These are phyloP conservation scores for Anoplius nigerrimus DNA, from an alignment of 2,888 invertebrate genomes.

Conservation along the genomic window DNA sequence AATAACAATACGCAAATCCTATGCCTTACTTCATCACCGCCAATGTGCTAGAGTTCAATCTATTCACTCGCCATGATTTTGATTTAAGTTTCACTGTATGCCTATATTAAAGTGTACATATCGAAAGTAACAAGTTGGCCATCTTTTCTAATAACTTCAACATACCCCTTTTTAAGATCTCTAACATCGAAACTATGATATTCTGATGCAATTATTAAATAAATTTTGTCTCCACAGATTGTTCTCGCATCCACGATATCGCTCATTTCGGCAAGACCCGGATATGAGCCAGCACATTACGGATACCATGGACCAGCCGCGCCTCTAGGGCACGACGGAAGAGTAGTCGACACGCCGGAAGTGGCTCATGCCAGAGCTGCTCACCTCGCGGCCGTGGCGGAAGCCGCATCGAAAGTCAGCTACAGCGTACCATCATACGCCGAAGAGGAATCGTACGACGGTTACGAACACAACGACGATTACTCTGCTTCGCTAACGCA, in stretches of 20 bases:
- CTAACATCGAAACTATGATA: too few relatives aligned
- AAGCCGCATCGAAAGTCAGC: slow-evolving; percentile 22
- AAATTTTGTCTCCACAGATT: slow-evolving; percentile 5
- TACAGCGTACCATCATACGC: slow-evolving; percentile 7
- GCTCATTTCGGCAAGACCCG: slow-evolving; percentile 11
- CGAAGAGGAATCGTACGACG: slow-evolving; percentile 15
- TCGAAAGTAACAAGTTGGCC: too few relatives aligned
- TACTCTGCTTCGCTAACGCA: too few relatives aligned
- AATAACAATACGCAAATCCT: too few relatives aligned
- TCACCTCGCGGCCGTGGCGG: slow-evolving; percentile 47
- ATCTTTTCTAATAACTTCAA: too few relatives aligned
- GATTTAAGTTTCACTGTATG: too few relatives aligned
- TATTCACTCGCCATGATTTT: too few relatives aligned
- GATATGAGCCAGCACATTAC: slow-evolving; percentile 18
- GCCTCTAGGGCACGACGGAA: slow-evolving; percentile 54
- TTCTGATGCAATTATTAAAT: too few relatives aligned
- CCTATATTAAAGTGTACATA: too few relatives aligned
- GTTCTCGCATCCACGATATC: slow-evolving; percentile 4
- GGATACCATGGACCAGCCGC: slow-evolving; percentile 56
- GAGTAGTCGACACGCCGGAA: slow-evolving; percentile 57
- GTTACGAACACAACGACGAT: slow-evolving; percentile 8
- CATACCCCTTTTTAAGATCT: too few relatives aligned
- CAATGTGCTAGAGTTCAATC: too few relatives aligned
- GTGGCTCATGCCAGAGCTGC: slow-evolving; percentile 54
- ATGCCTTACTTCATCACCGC: too few relatives aligned